Conservation (phyloP, 2,888 invertebrate genomes). For the Pocota personata region DNA sequence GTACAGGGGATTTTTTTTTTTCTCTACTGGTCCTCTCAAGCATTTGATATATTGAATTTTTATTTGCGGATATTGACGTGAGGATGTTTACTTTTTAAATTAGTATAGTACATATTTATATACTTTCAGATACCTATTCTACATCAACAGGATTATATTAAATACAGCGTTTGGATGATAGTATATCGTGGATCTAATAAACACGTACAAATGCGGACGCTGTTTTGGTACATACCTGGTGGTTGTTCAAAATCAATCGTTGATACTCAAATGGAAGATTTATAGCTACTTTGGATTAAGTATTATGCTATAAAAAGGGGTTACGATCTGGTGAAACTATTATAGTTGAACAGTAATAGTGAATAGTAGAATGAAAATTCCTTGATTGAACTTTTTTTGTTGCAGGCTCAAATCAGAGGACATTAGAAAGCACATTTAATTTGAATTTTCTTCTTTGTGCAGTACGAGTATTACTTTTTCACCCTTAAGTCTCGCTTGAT, state of each 20-base stretch:
- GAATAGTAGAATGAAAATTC: no score
- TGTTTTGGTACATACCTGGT: not conserved
- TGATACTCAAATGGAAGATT: not conserved
- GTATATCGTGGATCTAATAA: not conserved
- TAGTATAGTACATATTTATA: not conserved
- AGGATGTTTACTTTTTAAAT: slow-evolving; percentile 22
- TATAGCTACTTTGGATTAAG: not conserved
- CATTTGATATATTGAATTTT: slow-evolving; percentile 46
- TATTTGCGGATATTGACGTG: slow-evolving; percentile 27
- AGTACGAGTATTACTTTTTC: no score
- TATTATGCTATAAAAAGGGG: no score
- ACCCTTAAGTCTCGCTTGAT: no score
- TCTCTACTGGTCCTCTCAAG: not conserved
- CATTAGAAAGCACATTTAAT: no score
- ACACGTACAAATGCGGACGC: not conserved
- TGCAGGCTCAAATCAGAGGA: no score
- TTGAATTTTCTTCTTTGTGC: no score
- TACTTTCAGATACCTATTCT: not conserved
- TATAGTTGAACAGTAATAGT: no score
- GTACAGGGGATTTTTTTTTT: not conserved
- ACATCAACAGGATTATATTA: not conserved
- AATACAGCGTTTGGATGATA: not conserved
- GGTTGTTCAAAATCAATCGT: not conserved
- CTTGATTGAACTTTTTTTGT: no score
- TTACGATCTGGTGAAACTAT: no score